Percentiles rank a stretch among this genome's conserved stretches.
Evolutionary conservation across 2,797 vertebrate genomes (phyloP).

Genomic region (Pseudochromis fuscus): DNA sequence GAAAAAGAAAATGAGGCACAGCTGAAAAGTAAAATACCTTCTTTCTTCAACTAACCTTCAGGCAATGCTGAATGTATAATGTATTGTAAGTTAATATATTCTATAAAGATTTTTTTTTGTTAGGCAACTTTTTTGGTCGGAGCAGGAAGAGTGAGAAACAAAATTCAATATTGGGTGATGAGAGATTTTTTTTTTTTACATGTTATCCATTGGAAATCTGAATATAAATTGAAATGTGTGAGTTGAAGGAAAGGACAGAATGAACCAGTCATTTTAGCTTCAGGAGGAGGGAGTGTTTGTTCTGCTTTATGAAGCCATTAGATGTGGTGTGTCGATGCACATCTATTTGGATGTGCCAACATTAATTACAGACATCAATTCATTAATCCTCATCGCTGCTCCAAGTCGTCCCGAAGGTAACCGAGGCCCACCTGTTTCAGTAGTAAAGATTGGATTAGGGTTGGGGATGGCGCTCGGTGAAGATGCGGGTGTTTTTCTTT

Average conservation of each 20-base stretch:
- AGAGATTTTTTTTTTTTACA: slow-evolving; percentile 3
- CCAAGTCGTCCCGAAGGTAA: slow-evolving; percentile 45
- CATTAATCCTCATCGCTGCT: slow-evolving; percentile 65
- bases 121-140: slow-evolving; percentile 4
- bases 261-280: background rate
- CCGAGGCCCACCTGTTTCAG: slow-evolving; percentile 75
- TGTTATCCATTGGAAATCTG: background rate
- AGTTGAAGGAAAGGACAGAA: background rate
- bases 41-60: slow-evolving; percentile 46
- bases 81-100: slow-evolving; percentile 49
- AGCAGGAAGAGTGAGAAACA: slow-evolving; percentile 2
- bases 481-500: slow-evolving; percentile 59
- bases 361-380: slow-evolving; percentile 68
- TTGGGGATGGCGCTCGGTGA: slow-evolving; percentile 43
- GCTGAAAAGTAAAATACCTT: slow-evolving; percentile 19
- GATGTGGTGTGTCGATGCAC: slow-evolving; percentile 27
- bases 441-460: slow-evolving; percentile 69
- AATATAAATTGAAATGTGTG: background rate
- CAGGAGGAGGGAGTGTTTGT: slow-evolving; percentile 1
- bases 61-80: slow-evolving; percentile 58
- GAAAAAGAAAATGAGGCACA: slow-evolving; percentile 34
- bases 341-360: slow-evolving; percentile 56
- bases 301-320: slow-evolving; percentile 35
- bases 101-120: slow-evolving; percentile 24
- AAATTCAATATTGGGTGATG: background rate